These are phyloP conservation scores for Monopterus albus DNA, from an alignment of 2,113 vertebrate genomes.

Conservation along the genomic window DNA sequence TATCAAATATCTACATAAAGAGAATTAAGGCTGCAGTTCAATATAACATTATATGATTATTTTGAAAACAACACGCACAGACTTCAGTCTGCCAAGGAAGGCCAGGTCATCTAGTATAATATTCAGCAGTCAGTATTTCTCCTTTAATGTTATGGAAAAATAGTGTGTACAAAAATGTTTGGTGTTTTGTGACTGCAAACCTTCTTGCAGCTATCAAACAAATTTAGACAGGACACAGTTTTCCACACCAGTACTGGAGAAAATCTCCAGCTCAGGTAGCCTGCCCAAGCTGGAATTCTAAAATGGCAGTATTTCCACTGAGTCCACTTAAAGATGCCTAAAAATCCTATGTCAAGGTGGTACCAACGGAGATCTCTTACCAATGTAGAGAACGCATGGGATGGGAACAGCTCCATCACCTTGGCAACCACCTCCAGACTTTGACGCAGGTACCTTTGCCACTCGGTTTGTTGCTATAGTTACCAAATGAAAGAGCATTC, in stretches of 20 bases:
- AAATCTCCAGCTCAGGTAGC: too few species aligned
- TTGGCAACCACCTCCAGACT: constrained; percentile 98
- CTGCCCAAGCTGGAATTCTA: too few species aligned
- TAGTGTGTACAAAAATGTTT: neutral
- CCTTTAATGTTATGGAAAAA: neutral
- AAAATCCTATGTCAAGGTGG: neutral
- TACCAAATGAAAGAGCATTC: constrained; percentile 49
- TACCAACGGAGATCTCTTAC: constrained; percentile 78
- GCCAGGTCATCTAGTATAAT: neutral
- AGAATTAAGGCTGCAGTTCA: too few species aligned
- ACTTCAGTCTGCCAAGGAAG: too few species aligned
- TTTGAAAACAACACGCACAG: too few species aligned
- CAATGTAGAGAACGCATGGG: constrained; percentile 93
- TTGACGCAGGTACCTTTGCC: constrained; percentile 98
- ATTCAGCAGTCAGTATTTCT: neutral
- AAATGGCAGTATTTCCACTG: too few species aligned
- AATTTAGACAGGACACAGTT: too few species aligned
- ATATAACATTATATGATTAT: too few species aligned
- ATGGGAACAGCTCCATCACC: constrained; percentile 98
- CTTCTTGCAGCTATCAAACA: too few species aligned
- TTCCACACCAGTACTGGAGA: too few species aligned
- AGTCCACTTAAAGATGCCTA: too few species aligned
- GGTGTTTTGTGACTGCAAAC: neutral
- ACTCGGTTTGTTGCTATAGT: constrained; percentile 95
- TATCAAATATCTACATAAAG: too few species aligned